phyloP scores from a whole-genome alignment of 2,888 invertebrate species.

The Agrotis clavis region DNA sequence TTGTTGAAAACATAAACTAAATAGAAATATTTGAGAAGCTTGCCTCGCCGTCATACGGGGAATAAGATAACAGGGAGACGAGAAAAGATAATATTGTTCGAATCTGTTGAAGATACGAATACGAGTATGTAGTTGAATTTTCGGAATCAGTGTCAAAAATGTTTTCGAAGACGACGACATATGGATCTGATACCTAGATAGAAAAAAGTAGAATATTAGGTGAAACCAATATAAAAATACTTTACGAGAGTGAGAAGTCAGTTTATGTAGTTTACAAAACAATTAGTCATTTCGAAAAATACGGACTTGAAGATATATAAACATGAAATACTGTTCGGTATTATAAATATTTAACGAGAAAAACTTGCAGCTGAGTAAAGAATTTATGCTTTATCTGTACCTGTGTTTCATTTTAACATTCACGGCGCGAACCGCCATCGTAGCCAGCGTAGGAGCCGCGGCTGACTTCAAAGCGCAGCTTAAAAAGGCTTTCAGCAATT shows the following conservation, averaged over 20 bases:
- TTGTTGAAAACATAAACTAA: not conserved
- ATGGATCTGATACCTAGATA: not conserved
- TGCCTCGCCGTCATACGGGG: not conserved
- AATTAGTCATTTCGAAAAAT: no score
- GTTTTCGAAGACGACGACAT: not conserved
- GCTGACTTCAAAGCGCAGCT: conserved; percentile 69
- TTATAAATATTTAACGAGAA: no score
- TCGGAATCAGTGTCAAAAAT: not conserved
- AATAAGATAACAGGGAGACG: not conserved
- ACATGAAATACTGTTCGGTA: no score
- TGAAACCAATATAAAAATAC: no score
- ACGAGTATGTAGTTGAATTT: not conserved
- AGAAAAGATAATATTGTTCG: not conserved
- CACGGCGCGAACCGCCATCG: conserved; percentile 49
- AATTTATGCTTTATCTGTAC: conserved; percentile 4
- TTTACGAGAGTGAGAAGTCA: no score
- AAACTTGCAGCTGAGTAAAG: not conserved
- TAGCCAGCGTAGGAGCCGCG: conserved; percentile 41
- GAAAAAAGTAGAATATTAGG: no score
- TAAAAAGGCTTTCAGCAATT: conserved; percentile 74
- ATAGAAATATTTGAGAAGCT: conserved; percentile 2
- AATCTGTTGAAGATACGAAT: not conserved
- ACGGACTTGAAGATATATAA: no score
- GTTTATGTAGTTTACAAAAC: no score
- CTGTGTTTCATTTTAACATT: conserved; percentile 60